These are phyloP conservation scores for Rhea americana DNA, from an alignment of 2,113 vertebrate genomes.

Conservation along the genomic window DNA sequence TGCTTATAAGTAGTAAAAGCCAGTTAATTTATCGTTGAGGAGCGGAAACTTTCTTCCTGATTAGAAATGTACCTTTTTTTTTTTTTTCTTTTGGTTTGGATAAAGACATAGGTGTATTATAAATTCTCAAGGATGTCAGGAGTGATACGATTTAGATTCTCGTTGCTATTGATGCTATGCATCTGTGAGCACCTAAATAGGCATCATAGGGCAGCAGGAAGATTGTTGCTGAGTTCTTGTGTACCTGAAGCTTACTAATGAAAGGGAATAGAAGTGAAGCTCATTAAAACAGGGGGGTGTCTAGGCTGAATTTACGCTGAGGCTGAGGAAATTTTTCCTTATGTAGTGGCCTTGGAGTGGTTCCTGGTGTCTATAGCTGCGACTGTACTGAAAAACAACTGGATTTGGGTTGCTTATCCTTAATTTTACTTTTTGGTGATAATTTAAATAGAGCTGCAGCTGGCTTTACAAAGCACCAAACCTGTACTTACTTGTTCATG, in stretches of 20 bases:
- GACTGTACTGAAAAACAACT: background rate
- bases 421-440: background rate
- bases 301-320: background rate
- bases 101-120: background rate
- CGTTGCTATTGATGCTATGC: rapidly evolving
- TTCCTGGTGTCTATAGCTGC: background rate
- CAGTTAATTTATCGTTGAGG: background rate
- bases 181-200: background rate
- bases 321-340: background rate
- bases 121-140: background rate
- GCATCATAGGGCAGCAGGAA: background rate
- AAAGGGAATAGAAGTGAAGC: background rate
- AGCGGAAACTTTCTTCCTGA: background rate
- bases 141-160: background rate
- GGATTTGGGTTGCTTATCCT: rapidly evolving
- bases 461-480: background rate
- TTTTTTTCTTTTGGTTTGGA: background rate
- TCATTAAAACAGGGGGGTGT: background rate
- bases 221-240: background rate
- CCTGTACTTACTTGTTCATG: background rate
- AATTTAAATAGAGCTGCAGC: background rate
- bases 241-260: background rate
- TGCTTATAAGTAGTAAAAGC: background rate
- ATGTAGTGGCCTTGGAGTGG: background rate
- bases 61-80: background rate